Evolutionary conservation across 2,797 vertebrate species (phyloP).

Genomic region (Aulostomus chinensis): DNA sequence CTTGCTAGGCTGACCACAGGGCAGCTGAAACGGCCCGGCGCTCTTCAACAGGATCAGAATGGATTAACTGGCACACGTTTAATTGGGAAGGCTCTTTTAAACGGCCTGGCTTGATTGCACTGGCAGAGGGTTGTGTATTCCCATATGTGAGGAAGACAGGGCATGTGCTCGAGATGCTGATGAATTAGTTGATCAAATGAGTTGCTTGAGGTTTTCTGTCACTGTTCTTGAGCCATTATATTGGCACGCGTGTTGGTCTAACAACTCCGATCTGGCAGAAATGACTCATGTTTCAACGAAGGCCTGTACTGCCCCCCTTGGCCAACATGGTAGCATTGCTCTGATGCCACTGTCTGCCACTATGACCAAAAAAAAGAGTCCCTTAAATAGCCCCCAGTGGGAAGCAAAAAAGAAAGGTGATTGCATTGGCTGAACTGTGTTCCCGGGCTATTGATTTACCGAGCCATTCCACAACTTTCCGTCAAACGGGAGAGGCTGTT

Average conservation of each 20-base stretch:
- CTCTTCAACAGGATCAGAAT: conserved; percentile 84
- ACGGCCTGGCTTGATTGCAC: conserved; percentile 57
- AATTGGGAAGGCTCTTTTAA: conserved; percentile 70
- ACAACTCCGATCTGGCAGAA: background rate
- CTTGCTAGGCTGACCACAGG: conserved; percentile 68
- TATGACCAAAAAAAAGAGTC: conserved; percentile 9
- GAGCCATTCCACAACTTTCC: conserved; percentile 44
- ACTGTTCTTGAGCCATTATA: background rate
- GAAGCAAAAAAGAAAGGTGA: conserved; percentile 52
- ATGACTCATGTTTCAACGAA: background rate
- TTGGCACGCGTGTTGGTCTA: no score
- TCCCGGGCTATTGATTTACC: conserved; percentile 64
- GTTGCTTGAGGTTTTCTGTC: conserved; percentile 14
- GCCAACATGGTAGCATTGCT: conserved; percentile 22
- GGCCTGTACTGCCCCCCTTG: conserved; percentile 56
- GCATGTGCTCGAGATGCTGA: conserved; percentile 31
- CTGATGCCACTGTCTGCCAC: conserved; percentile 25
- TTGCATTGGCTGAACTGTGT: conserved; percentile 56
- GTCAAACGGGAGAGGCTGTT: conserved; percentile 35
- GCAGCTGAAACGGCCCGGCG: conserved; percentile 77
- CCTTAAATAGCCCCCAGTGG: conserved; percentile 51
- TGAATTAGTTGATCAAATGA: conserved; percentile 17
- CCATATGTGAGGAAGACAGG: conserved; percentile 26
- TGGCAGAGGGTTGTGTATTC: conserved; percentile 53
- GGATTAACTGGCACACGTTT: conserved; percentile 88